These are phyloP conservation scores for Cercocebus atys DNA, from an alignment of 2,113 vertebrate species.

Conservation along the genomic window DNA sequence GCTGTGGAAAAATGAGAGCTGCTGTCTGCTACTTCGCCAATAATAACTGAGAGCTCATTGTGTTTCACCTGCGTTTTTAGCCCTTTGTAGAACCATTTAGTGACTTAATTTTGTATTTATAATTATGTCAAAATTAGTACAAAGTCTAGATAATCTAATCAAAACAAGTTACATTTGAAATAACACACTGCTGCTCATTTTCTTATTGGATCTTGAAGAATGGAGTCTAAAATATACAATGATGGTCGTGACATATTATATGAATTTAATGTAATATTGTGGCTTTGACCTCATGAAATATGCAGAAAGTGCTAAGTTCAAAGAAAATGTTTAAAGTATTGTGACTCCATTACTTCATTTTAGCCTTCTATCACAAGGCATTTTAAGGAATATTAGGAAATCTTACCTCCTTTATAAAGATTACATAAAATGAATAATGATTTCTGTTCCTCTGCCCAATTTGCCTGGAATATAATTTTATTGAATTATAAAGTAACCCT, in stretches of 20 bases:
- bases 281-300: slow-evolving; percentile 22
- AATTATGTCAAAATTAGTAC: slow-evolving; percentile 7
- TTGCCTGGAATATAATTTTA: not conserved
- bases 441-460: not conserved
- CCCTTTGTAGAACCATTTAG: not conserved
- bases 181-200: not conserved
- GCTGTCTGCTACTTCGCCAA: not conserved
- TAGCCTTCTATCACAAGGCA: not conserved
- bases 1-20: not conserved
- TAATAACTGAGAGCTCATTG: not conserved
- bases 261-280: slow-evolving; percentile 27
- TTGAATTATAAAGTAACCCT: not conserved
- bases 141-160: slow-evolving; percentile 1
- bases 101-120: slow-evolving; percentile 24
- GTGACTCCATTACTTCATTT: slow-evolving; percentile 27
- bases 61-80: not conserved
- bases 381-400: not conserved
- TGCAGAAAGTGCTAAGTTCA: slow-evolving; percentile 20
- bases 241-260: not conserved
- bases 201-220: slow-evolving; percentile 23
- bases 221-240: not conserved
- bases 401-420: not conserved
- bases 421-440: not conserved
- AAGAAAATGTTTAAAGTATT: slow-evolving; percentile 15
- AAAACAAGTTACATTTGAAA: slow-evolving; percentile 32